Conservation (phyloP, 1,140 invertebrate genomes). For the Drosophila lacteicornis region DNA sequence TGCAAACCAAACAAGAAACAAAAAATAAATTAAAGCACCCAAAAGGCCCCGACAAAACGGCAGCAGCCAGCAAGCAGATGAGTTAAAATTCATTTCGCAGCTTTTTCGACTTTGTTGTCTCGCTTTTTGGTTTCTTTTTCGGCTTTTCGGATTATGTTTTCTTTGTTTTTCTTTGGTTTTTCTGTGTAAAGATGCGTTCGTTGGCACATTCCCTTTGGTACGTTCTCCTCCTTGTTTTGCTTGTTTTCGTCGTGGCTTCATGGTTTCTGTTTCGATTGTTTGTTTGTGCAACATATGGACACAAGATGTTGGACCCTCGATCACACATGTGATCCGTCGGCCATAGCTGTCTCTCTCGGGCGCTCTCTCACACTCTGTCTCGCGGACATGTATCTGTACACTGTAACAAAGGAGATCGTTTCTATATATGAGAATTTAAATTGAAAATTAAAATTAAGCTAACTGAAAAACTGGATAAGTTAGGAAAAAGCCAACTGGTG, state of each 20-base stretch:
- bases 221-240: conserved; percentile 30
- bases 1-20: conserved; percentile 35
- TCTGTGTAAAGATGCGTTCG: conserved; percentile 65
- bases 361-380: neutral
- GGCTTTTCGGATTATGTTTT: conserved; percentile 29
- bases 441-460: too few species aligned
- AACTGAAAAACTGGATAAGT: neutral
- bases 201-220: conserved; percentile 45
- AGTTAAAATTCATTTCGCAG: conserved; percentile 45
- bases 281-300: conserved; percentile 78
- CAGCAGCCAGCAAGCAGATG: conserved; percentile 12
- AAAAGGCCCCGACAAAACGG: conserved; percentile 8
- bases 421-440: neutral
- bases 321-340: conserved; percentile 60
- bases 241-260: conserved; percentile 31
- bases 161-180: conserved; percentile 48
- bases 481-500: too few species aligned
- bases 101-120: conserved; percentile 21
- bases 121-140: conserved; percentile 34
- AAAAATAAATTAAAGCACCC: conserved; percentile 36
- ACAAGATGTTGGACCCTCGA: conserved; percentile 72
- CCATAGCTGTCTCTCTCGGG: conserved; percentile 11
- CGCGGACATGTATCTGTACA: conserved; percentile 10
- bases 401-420: conserved; percentile 5
- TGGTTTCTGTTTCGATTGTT: conserved; percentile 65